Evolutionary conservation across 2,113 vertebrate genomes (phyloP), one percentile per base, ranked within the genome.

Genomic region (Vulpes ferrilata): DNA sequence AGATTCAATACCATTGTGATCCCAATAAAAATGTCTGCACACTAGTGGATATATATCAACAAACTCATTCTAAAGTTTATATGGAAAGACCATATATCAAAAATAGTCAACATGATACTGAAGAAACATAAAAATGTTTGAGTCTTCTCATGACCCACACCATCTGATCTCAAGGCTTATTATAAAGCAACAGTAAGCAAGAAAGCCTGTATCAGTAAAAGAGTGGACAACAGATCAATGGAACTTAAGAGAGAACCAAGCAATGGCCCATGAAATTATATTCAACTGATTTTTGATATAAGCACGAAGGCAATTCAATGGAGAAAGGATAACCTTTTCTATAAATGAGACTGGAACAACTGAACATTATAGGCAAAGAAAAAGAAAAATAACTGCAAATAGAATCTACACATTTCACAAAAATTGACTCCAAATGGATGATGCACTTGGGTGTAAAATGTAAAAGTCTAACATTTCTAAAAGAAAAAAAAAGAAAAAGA

Each of bases 81-180:
- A 5, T 67, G 65, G 60, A 32, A 82, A 38, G 20, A 48, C 32
- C 43, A n/a, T 74, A 60, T 74, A 81, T 59, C 20, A 8, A 7
- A 73, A 85, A 22, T 30, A 43, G 5, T 32, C 59, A 30, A 27
- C 23, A 30, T 25, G 32, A n/a, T 25, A 13, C 59, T 35, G n/a
- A 76, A 78, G 94, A 67, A 78, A 71, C 6, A 30, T 35, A 17
- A n/a, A 81, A 30, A 53, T 20, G 30, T 25, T 20, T 59, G 51
- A 51, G 17, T 11, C 6, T 11, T 10, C 43, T 6, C 13, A 7
- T 23, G 23, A n/a, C 17, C 1, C 8, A 27, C 7, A 11, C 15
- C 2, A 19, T 22, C 43, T 57, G 23, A 35, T 32, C 55, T 22
- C 20, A 38, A 48, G 51, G 38, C 11, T 89, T 59, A 17, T 30